Evolutionary conservation across 2,113 vertebrate species (phyloP).

Genomic region (Lepus timidus): DNA sequence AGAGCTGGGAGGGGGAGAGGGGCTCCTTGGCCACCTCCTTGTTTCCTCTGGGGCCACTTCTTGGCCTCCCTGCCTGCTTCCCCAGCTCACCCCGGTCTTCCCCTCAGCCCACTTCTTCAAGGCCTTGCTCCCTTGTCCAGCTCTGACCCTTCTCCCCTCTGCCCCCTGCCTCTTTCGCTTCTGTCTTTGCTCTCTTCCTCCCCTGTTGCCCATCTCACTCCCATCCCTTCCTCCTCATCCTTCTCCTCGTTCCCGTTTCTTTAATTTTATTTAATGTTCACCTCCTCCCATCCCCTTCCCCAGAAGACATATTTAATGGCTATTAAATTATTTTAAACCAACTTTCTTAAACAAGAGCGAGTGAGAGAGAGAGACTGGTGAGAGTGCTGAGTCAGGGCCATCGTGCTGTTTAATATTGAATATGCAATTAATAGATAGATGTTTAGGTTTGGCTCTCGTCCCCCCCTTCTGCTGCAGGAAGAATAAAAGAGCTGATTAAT

Average conservation of each 20-base stretch:
- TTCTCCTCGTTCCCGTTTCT: slow-evolving; percentile 21
- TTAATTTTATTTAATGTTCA: neutral
- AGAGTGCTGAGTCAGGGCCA: slow-evolving; percentile 77
- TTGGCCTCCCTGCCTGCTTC: too few species aligned
- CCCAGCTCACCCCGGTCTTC: too few species aligned
- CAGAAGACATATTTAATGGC: slow-evolving; percentile 70
- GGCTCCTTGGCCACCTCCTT: neutral
- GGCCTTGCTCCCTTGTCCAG: neutral
- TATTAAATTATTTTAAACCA: slow-evolving; percentile 81
- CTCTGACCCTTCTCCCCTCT: too few species aligned
- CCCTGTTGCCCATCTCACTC: too few species aligned
- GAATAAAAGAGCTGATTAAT: slow-evolving; percentile 77
- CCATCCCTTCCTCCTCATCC: too few species aligned
- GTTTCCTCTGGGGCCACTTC: neutral
- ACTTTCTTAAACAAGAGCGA: slow-evolving; percentile 54
- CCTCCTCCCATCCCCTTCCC: neutral
- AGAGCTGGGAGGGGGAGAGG: neutral
- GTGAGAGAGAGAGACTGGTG: slow-evolving; percentile 22
- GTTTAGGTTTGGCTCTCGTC: slow-evolving; percentile 67
- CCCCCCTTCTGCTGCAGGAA: slow-evolving; percentile 53
- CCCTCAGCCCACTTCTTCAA: neutral
- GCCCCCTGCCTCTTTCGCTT: too few species aligned
- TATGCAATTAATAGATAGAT: slow-evolving; percentile 82
- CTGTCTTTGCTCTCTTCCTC: neutral
- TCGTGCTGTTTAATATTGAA: slow-evolving; percentile 77